These are phyloP conservation scores for Oxytorus armatus DNA, from an alignment of 2,888 invertebrate genomes.

Conservation along the genomic window DNA sequence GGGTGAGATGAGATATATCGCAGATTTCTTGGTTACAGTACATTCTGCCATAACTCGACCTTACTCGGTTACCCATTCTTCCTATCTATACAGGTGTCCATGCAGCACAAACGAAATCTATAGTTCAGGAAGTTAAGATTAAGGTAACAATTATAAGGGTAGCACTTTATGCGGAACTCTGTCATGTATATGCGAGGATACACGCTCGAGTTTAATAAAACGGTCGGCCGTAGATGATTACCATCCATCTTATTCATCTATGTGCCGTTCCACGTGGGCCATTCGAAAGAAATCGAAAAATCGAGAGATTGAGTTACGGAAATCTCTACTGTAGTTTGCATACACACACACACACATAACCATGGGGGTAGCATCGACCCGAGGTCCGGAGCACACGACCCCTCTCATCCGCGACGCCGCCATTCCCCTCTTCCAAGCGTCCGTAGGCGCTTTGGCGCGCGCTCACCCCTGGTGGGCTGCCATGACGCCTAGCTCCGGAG, in stretches of 20 bases:
- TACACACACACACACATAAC: constrained; percentile 43
- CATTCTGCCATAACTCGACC: background rate
- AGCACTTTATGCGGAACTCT: no score
- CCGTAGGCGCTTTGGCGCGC: constrained; percentile 66
- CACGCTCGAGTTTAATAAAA: no score
- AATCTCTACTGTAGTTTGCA: constrained; percentile 41
- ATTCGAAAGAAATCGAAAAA: background rate
- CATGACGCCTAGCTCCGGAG: constrained; percentile 44
- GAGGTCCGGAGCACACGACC: constrained; percentile 66
- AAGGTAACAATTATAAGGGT: no score
- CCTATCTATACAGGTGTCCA: no score
- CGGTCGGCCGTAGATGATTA: no score
- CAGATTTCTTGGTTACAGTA: background rate
- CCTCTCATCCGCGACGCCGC: constrained; percentile 62
- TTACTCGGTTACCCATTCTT: background rate
- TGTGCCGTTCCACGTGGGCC: no score
- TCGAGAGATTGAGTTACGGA: constrained; percentile 7
- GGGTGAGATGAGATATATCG: background rate
- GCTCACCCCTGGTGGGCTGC: constrained; percentile 66
- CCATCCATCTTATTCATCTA: no score
- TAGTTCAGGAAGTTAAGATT: no score
- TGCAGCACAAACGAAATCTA: no score
- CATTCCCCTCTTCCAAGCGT: constrained; percentile 53
- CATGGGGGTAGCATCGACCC: constrained; percentile 76
- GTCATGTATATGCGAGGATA: no score